Conservation (phyloP, 2,113 vertebrate species). For the Rhipidura dahli region DNA sequence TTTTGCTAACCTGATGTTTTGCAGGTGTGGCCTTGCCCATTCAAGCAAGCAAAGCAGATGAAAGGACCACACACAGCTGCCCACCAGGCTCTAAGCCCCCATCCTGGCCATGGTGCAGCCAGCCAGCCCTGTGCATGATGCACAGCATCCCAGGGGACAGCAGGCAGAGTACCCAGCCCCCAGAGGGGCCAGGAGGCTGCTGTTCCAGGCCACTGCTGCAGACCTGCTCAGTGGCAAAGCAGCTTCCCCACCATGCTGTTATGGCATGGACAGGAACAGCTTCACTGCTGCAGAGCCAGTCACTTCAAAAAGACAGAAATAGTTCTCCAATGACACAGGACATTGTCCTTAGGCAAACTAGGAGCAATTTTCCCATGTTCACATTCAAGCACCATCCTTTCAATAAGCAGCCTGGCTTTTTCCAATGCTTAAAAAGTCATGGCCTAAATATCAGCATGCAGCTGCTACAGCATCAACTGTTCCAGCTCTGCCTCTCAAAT, state of each 20-base stretch:
- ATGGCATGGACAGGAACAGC: neutral
- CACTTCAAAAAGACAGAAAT: neutral
- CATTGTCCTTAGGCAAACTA: neutral
- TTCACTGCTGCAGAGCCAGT: neutral
- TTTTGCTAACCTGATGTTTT: neutral
- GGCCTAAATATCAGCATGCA: neutral
- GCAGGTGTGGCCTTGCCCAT: rapidly evolving
- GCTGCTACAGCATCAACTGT: neutral
- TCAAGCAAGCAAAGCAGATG: rapidly evolving
- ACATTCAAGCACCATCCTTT: neutral
- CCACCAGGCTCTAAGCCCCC: neutral
- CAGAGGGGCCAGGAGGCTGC: rapidly evolving
- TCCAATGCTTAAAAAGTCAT: neutral
- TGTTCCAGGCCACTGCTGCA: rapidly evolving
- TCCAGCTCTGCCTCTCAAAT: neutral
- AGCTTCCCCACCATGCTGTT: neutral
- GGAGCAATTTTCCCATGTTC: neutral
- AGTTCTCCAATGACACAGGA: neutral
- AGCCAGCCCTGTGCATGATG: rapidly evolving
- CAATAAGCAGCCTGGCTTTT: neutral
- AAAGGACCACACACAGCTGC: rapidly evolving
- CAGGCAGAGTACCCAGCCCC: neutral
- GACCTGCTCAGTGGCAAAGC: neutral
- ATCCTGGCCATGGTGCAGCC: rapidly evolving
- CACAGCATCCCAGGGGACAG: rapidly evolving